Conservation (phyloP, 1,140 invertebrate species). For the Phymastichus coffea region DNA sequence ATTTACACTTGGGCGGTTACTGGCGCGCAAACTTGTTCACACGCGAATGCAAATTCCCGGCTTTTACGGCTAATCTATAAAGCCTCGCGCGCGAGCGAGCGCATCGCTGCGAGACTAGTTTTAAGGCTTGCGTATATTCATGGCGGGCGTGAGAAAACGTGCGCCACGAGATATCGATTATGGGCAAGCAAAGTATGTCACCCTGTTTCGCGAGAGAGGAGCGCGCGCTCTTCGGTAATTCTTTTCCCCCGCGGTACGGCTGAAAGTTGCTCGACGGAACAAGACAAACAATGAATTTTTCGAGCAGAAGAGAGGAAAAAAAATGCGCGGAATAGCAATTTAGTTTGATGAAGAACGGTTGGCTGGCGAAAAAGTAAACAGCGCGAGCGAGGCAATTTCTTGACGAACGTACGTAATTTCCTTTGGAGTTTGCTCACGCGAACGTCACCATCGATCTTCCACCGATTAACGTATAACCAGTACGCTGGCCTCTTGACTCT, state of each 20-base stretch:
- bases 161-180: slow-evolving; percentile 33
- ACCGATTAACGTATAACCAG: slow-evolving; percentile 21
- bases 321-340: too few species aligned
- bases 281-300: too few species aligned
- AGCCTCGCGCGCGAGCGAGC: neutral
- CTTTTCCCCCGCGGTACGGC: too few species aligned
- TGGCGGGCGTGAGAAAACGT: neutral
- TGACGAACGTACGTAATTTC: slow-evolving; percentile 11
- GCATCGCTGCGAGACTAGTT: neutral
- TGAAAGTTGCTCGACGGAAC: too few species aligned
- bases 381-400: slow-evolving; percentile 14
- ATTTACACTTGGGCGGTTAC: neutral
- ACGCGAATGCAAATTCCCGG: neutral
- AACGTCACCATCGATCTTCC: slow-evolving; percentile 20
- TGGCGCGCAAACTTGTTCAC: neutral
- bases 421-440: slow-evolving; percentile 18
- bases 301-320: too few species aligned
- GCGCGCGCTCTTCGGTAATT: neutral
- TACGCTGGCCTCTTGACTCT: slow-evolving; percentile 7
- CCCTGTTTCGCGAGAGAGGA: slow-evolving; percentile 29
- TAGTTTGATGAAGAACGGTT: neutral
- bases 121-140: neutral
- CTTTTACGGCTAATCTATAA: slow-evolving; percentile 8
- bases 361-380: slow-evolving; percentile 18
- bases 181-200: slow-evolving; percentile 32